A percentile compares a stretch with the other conserved stretches of the same genome.
Conservation (phyloP, 2,797 vertebrate species). For the Champsocephalus gunnari region DNA sequence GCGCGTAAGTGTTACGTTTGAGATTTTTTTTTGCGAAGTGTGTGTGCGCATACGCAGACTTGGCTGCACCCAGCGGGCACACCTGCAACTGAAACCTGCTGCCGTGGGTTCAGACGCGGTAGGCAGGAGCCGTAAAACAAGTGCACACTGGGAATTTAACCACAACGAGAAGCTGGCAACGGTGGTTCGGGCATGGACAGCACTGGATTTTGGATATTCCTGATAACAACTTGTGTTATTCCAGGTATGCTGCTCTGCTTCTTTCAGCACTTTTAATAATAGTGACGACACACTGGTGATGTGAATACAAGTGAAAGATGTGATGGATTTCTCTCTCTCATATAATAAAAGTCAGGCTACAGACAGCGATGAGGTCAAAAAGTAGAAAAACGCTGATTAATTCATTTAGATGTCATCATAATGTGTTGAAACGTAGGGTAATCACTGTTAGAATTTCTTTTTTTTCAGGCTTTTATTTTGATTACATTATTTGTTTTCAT, state of each 20-base stretch:
- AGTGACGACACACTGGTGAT: background rate
- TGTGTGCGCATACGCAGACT: constrained; percentile 33
- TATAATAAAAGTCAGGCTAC: background rate
- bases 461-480: background rate
- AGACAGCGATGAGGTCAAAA: background rate
- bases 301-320: background rate
- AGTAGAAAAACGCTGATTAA: background rate
- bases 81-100: constrained; percentile 37
- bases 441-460: too few relatives aligned
- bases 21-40: background rate
- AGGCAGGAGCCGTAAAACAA: constrained; percentile 36
- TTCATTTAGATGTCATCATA: background rate
- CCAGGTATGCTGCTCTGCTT: constrained; percentile 61
- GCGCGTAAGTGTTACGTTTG: constrained; percentile 49
- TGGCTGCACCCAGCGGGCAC: constrained; percentile 22
- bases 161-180: constrained; percentile 69
- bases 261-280: background rate
- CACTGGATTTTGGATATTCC: constrained; percentile 71
- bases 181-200: constrained; percentile 72
- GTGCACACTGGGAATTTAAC: constrained; percentile 54
- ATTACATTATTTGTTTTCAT: background rate
- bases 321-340: background rate
- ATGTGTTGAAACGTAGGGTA: background rate
- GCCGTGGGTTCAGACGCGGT: constrained; percentile 25
- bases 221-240: constrained; percentile 72